Evolutionary conservation across 2,888 invertebrate species (phyloP).

Genomic region (Imbricaverruca yamaguchii): DNA sequence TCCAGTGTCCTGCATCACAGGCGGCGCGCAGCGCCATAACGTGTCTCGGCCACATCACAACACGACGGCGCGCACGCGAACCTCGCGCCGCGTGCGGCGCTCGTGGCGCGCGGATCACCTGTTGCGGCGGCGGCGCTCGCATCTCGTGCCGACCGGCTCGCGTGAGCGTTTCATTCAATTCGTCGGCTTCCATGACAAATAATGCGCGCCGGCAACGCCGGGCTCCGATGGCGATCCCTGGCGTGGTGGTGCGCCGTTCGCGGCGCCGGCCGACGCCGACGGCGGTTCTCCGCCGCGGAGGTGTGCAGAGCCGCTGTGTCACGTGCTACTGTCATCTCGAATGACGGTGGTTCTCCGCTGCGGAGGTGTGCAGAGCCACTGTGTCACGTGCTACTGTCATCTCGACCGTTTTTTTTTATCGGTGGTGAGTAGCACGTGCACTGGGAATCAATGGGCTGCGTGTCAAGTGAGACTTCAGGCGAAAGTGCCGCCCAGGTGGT

Average conservation of each 20-base stretch:
- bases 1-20: neutral
- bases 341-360: no score
- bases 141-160: constrained; percentile 8
- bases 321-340: no score
- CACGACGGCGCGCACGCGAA: neutral
- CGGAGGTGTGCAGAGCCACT: no score
- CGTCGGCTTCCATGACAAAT: constrained; percentile 1
- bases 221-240: neutral
- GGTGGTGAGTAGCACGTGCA: neutral
- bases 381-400: no score
- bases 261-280: no score
- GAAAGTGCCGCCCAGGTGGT: neutral
- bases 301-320: no score
- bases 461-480: neutral
- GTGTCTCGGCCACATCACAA: no score
- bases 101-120: neutral
- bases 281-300: no score
- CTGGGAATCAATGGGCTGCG: neutral
- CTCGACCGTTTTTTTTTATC: neutral
- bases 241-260: no score
- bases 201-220: constrained; percentile 5
- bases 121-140: neutral
- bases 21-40: neutral
- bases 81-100: neutral
- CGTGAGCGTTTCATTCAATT: constrained; percentile 19